Conservation (phyloP, 2,113 vertebrate species). For the Crotalus horridus region DNA sequence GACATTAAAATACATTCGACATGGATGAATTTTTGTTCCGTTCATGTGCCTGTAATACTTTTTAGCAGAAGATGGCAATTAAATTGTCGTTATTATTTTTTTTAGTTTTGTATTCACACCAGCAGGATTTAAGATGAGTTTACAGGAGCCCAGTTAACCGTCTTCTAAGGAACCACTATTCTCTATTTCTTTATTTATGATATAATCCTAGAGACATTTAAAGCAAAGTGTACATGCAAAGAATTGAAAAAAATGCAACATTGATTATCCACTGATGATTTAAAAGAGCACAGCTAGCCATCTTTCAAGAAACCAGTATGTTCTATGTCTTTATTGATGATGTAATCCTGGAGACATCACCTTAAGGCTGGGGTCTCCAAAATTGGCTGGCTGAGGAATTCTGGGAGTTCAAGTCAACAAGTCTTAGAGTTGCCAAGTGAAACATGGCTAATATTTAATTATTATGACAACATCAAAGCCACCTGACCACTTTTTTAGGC, state of each 20-base stretch:
- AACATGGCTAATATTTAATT: not conserved
- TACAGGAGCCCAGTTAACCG: not conserved
- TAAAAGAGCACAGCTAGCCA: not conserved
- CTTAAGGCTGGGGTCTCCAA: not conserved
- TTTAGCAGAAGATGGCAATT: conserved; percentile 1
- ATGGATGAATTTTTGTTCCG: not conserved
- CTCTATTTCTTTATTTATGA: accelerated
- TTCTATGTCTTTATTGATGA: accelerated
- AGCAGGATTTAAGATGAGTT: not conserved
- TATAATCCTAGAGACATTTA: not conserved
- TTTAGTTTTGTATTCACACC: not conserved
- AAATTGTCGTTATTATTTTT: not conserved
- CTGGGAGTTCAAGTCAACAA: too few relatives aligned
- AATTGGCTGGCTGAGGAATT: too few relatives aligned
- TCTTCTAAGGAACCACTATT: not conserved
- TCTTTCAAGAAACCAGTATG: not conserved
- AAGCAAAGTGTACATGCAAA: not conserved
- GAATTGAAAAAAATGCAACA: not conserved
- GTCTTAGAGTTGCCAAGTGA: not conserved
- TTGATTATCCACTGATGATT: not conserved
- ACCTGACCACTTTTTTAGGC: not conserved
- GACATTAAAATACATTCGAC: not conserved
- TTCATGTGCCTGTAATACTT: not conserved
- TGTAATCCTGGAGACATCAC: not conserved
- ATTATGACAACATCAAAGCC: not conserved